Evolutionary conservation across 2,888 invertebrate species (phyloP).

Genomic region (Branchipolynoe longqiensis): DNA sequence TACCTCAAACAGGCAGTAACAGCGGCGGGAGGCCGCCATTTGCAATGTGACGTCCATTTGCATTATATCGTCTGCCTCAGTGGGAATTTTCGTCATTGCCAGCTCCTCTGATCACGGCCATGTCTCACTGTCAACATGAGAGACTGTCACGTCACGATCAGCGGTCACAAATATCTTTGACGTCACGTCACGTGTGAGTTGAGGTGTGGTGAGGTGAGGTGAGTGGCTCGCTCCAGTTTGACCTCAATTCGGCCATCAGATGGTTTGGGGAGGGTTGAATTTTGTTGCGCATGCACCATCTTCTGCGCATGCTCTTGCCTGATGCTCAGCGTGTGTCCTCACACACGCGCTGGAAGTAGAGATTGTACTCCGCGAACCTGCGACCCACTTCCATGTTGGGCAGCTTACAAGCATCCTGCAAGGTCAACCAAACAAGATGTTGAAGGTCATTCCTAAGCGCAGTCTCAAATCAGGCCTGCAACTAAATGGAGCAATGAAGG

Average conservation of each 20-base stretch:
- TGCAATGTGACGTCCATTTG: too few relatives aligned
- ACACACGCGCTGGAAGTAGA: constrained; percentile 64
- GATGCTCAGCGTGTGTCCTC: background rate
- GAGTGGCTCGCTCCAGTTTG: background rate
- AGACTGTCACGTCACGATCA: background rate
- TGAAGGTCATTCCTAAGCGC: too few relatives aligned
- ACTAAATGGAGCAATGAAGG: too few relatives aligned
- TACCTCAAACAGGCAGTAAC: too few relatives aligned
- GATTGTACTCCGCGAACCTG: constrained; percentile 60
- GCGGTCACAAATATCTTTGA: background rate
- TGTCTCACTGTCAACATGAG: background rate
- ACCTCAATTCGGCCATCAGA: background rate
- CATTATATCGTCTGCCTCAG: too few relatives aligned
- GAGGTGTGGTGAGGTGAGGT: background rate
- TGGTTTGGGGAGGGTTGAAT: background rate
- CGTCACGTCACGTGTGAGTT: background rate
- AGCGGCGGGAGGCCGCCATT: too few relatives aligned
- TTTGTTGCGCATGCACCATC: background rate
- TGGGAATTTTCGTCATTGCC: background rate
- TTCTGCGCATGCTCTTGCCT: background rate
- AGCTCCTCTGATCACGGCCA: background rate
- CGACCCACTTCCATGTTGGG: constrained; percentile 20
- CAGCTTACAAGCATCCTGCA: constrained; percentile 1
- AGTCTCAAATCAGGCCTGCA: too few relatives aligned
- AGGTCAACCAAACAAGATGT: too few relatives aligned